Conservation (phyloP, 2,113 vertebrate species). For the Charadrius vociferus region DNA sequence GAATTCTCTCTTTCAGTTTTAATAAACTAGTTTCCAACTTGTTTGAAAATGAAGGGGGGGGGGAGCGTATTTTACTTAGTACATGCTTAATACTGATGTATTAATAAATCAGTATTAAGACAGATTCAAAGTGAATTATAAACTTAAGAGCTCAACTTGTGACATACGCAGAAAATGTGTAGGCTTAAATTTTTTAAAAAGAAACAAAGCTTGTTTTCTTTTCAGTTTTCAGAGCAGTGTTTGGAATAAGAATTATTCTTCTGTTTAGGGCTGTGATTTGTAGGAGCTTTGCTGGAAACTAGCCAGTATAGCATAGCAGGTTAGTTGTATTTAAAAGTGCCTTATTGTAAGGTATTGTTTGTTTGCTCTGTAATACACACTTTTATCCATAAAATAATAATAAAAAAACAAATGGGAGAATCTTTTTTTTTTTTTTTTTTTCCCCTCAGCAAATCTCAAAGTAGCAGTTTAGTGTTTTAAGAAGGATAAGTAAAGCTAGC, state of each 20-base stretch:
- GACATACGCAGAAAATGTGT: background rate
- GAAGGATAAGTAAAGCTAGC: slow-evolving; percentile 44
- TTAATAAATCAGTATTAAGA: background rate
- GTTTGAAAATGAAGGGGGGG: background rate
- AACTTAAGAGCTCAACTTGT: background rate
- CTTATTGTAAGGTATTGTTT: slow-evolving; percentile 44
- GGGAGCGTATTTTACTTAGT: background rate
- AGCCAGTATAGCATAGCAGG: background rate
- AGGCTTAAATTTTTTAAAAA: background rate
- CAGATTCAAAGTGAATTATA: background rate
- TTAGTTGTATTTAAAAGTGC: slow-evolving; percentile 55
- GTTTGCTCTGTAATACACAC: slow-evolving; percentile 28
- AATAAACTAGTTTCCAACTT: background rate
- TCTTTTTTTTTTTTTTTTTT: background rate
- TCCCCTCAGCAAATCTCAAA: background rate
- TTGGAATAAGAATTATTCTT: background rate
- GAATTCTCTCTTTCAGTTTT: background rate
- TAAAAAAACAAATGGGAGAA: background rate
- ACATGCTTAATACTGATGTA: background rate
- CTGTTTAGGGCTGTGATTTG: background rate
- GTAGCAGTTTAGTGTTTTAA: slow-evolving; percentile 8
- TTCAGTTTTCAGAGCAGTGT: background rate
- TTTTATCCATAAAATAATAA: background rate
- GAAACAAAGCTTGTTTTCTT: fast-evolving
- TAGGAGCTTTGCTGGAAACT: slow-evolving; percentile 5